Evolutionary conservation across 2,113 vertebrate genomes (phyloP), one percentile per base, ranked within the genome.

Genomic region (Xiphophorus hellerii): DNA sequence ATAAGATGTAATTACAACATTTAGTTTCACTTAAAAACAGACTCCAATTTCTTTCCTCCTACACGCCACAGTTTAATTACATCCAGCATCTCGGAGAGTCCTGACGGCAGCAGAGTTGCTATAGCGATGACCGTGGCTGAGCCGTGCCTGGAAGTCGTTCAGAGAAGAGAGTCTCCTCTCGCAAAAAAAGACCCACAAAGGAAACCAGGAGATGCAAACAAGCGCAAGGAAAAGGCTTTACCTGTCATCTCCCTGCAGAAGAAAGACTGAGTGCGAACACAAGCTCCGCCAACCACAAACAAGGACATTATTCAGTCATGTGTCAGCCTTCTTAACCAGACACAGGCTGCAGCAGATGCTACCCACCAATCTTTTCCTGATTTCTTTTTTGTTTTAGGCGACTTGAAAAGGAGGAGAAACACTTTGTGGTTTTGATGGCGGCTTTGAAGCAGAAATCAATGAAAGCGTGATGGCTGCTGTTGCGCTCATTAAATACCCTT

Each of bases 1-100:
- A 80, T 78, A 87, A 84, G 87, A 83, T 86, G 79, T 92, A 92
- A 93, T 93, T 93, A 93, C 77, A 91, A 90, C 89, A 87, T 91
- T 92, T 90, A 87, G 77, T 87, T 93, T 88, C 80, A 86, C 89
- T 90, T 90, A 71, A 73, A 87, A 88, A 88, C 74, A 67, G 15
- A 78, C 76, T 78, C 76, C 27, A 72, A 76, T 88, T 86, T 86
- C 65, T 71, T 69, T 48, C 87, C 84, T 81, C 81, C 80, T 82
- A 84, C 82, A 66, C 69, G 74, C 69, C 77, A 72, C 85, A 22
- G 68, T 90, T 88, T 87, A 90, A 92, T 90, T 91, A 80, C 78
- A 91, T 83, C 65, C 74, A 78, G 77, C 78, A 67, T 78, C 80
- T 84, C 73, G 15, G 62, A 17, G 60, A 79, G 68, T 58, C 79